Evolutionary conservation across 2,797 vertebrate species (phyloP).

Genomic region (Toxotes lorentzi): DNA sequence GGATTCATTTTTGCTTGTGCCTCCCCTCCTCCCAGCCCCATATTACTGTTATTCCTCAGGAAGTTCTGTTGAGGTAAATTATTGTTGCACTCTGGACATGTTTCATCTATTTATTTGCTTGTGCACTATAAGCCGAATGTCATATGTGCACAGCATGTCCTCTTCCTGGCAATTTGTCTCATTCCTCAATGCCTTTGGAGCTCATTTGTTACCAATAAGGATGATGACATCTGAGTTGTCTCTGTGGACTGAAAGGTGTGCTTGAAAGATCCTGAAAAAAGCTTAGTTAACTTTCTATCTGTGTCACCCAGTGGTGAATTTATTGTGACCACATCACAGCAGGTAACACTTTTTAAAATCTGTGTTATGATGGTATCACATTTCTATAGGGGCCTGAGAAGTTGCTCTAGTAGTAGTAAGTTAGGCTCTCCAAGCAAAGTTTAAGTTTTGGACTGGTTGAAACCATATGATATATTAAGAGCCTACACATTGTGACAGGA

Average conservation of each 20-base stretch:
- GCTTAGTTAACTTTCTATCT: not conserved
- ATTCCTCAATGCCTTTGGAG: not conserved
- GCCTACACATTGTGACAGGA: not conserved
- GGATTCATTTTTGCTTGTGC: slow-evolving; percentile 2
- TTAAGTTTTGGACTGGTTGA: not conserved
- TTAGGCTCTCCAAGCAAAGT: not conserved
- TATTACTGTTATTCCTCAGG: not conserved
- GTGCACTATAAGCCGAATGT: not conserved
- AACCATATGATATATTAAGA: not conserved
- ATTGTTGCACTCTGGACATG: not conserved
- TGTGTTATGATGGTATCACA: not conserved
- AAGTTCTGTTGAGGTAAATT: not conserved
- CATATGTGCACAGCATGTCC: not conserved
- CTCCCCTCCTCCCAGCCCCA: not conserved
- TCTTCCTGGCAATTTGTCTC: not conserved
- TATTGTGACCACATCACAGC: not conserved
- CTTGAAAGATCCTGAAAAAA: not conserved
- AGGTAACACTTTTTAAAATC: not conserved
- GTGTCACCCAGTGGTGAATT: not conserved
- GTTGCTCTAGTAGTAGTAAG: not conserved
- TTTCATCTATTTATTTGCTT: not conserved
- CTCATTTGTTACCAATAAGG: not conserved
- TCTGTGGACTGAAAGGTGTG: not conserved
- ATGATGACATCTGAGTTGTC: not conserved
- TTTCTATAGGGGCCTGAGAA: not conserved